Evolutionary conservation across 2,797 vertebrate genomes (phyloP), one percentile per base, ranked within the genome.

Genomic region (Crocidura indochinensis): DNA sequence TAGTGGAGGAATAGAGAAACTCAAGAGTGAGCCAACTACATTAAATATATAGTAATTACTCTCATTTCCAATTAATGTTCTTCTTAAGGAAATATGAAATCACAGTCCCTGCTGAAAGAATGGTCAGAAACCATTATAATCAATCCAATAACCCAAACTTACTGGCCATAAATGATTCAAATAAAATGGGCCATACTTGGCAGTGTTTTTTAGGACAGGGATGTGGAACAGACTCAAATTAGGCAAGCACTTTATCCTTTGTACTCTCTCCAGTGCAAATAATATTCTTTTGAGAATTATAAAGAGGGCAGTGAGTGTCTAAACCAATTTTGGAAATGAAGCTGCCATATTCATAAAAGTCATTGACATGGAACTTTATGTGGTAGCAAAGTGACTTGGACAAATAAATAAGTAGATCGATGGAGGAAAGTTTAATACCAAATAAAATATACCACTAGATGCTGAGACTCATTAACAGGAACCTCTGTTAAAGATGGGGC

Each of bases 281-380:
- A 2, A 69, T 17, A 62, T 46, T 75, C 20, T 72, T 86, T 62
- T 74, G 17, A 84, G 8, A 85, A 84, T n/a, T 87, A 11, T 77
- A 87, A 79, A 77, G 26, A 26, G n/a, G 84, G 47, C 47, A 85
- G 24, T 71, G 47, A 84, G 51, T 87, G 53, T 19, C 17, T 56
- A 75, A 68, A 17, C 69, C 31, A 80, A 8, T 77, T 84, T 49
- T 72, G 27, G 44, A 31, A 84, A 11, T 78, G 46, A 8, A 11
- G 17, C 17, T 68, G 0, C 12, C 72, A 3, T 89, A 38, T 78
- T 71, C 11, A 47, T 62, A 46, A 56, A 84, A 80, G 8, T 10
- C 20, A 90, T 78, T 79, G 73, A 10, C 68, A 69, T 47, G 20
- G 46, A 46, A 27, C 29, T 68, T 87, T 93, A 79, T 84, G 53